These are phyloP conservation scores for Aporrectodea caliginosa DNA, from an alignment of 1,140 invertebrate genomes.

Conservation along the genomic window DNA sequence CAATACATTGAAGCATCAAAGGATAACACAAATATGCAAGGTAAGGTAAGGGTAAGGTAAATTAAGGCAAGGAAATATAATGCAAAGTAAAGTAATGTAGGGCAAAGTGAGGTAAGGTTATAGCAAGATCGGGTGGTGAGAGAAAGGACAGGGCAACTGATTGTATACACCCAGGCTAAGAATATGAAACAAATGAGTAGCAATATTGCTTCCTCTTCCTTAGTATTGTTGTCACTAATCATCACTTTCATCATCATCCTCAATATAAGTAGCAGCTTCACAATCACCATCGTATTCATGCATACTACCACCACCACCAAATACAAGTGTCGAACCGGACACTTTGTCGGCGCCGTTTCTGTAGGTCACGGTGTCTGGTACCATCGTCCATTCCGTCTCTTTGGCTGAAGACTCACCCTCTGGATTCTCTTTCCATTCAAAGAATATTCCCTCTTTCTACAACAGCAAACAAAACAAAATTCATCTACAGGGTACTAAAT, in stretches of 20 bases:
- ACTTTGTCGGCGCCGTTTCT: neutral
- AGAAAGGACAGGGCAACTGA: too few species aligned
- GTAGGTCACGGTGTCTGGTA: neutral
- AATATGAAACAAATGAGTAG: neutral
- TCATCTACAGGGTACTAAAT: neutral
- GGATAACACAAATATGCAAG: too few species aligned
- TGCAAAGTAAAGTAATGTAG: too few species aligned
- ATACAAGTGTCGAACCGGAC: conserved; percentile 8
- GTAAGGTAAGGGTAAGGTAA: too few species aligned
- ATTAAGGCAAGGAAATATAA: too few species aligned
- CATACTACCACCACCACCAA: neutral
- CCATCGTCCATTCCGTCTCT: neutral
- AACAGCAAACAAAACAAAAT: neutral
- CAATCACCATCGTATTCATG: neutral
- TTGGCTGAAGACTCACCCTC: neutral
- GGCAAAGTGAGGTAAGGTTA: too few species aligned
- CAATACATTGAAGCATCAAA: too few species aligned
- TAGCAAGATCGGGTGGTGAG: too few species aligned
- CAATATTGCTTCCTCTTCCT: too few species aligned
- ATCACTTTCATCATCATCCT: too few species aligned
- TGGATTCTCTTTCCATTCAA: neutral
- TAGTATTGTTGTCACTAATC: too few species aligned
- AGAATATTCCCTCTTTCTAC: neutral
- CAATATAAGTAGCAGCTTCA: neutral
- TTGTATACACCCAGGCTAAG: neutral